Conservation (phyloP, 2,888 invertebrate genomes). For the Augiades crinisus region DNA sequence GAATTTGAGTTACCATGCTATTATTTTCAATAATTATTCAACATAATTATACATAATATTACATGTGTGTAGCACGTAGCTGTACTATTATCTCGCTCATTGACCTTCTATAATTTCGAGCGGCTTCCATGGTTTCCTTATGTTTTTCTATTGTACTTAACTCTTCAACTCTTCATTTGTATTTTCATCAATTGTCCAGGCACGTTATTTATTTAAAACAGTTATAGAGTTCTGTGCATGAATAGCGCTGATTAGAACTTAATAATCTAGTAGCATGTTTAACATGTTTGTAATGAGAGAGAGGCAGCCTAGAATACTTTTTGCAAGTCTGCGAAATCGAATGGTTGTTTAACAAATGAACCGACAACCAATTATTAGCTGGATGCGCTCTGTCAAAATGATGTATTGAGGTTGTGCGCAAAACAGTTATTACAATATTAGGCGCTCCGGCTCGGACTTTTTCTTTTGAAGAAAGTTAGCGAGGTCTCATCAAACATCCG, state of each 20-base stretch:
- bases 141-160: too few species aligned
- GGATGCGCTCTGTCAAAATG: conserved; percentile 23
- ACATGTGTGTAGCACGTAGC: too few species aligned
- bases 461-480: conserved; percentile 26
- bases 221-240: neutral
- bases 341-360: conserved; percentile 23
- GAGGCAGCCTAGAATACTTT: conserved; percentile 11
- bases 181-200: too few species aligned
- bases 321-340: conserved; percentile 23
- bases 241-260: conserved; percentile 4
- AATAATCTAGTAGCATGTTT: conserved; percentile 8
- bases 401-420: conserved; percentile 21
- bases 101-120: neutral
- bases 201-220: too few species aligned
- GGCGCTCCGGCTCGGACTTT: conserved; percentile 9
- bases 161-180: too few species aligned
- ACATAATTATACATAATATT: too few species aligned
- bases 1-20: neutral
- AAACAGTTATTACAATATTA: conserved; percentile 18
- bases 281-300: neutral
- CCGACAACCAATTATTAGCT: conserved; percentile 22
- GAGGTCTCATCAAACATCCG: conserved; percentile 17
- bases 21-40: too few species aligned
- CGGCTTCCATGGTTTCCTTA: neutral
- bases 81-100: conserved; percentile 7